These are phyloP conservation scores for Orgyia antiqua DNA, from an alignment of 2,888 invertebrate genomes.

Conservation along the genomic window DNA sequence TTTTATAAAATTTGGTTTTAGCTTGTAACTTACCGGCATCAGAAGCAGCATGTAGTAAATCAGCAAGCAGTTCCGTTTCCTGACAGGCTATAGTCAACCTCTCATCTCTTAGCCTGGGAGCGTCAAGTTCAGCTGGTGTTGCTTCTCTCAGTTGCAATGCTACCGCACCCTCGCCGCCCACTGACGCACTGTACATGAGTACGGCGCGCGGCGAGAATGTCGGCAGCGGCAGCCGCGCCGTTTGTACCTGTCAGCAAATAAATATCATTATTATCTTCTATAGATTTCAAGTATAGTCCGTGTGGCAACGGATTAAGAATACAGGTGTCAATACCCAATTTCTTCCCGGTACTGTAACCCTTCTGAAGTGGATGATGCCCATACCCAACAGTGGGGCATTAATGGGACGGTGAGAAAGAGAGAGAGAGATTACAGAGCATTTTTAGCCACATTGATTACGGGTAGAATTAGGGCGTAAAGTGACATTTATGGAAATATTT, in stretches of 20 bases:
- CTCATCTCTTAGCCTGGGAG: slow-evolving; percentile 73
- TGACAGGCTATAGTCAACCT: slow-evolving; percentile 85
- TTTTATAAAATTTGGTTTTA: too few relatives aligned
- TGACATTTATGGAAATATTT: too few relatives aligned
- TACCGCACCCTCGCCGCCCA: slow-evolving; percentile 79
- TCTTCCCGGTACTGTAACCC: neutral
- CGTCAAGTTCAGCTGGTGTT: slow-evolving; percentile 67
- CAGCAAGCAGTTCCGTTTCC: slow-evolving; percentile 85
- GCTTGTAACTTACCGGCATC: slow-evolving; percentile 55
- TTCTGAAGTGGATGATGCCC: too few relatives aligned
- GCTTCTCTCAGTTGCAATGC: slow-evolving; percentile 81
- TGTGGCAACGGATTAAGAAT: too few relatives aligned
- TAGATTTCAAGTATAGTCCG: neutral
- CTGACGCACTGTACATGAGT: slow-evolving; percentile 83
- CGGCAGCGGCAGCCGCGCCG: slow-evolving; percentile 70
- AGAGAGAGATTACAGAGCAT: too few relatives aligned
- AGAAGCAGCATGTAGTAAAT: slow-evolving; percentile 82
- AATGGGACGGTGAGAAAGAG: too few relatives aligned
- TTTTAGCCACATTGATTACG: too few relatives aligned
- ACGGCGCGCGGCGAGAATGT: slow-evolving; percentile 80
- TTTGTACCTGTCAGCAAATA: slow-evolving; percentile 48
- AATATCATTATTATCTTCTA: neutral
- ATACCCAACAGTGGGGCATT: too few relatives aligned
- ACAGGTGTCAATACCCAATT: too few relatives aligned
- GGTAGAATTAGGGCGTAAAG: too few relatives aligned